Evolutionary conservation across 2,113 vertebrate species (phyloP), one percentile per base, ranked within the genome.

Genomic region (Bettongia penicillata): DNA sequence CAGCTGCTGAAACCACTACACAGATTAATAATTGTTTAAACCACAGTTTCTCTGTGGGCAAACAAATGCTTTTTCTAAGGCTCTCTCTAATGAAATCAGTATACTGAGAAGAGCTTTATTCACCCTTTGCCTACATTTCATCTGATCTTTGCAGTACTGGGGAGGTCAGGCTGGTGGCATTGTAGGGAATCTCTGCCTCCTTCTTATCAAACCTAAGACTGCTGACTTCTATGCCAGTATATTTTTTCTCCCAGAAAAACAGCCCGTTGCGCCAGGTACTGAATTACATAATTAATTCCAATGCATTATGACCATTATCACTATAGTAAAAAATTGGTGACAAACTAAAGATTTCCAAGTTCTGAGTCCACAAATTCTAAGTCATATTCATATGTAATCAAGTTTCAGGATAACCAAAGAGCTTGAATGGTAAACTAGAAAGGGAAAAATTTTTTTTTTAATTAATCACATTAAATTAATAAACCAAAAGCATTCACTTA

Each of bases 61-160:
- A 57, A 61, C 26, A 90, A 12, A 28, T 90, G 89, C 47, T 90
- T 50, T 90, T 50, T 37, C 48, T 49, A 51, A 51, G 26, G 25
- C 10, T 84, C 51, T 25, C n/a, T 2, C 24, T 11, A 10, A 0
- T 0, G n/a, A 9, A 0, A 0, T 28, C 89, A 47, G 48, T 51
- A 23, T 3, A 23, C 95, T 16, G 68, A 51, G 52, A 24, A 8
- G 37, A 23, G 3, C 10, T 26, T 48, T 61, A 77, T n/a, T n/a
- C n/a, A n/a, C 23, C 0, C 37, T 84, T 84, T 84, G 43, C 68
- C 68, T 84, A 84, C 6, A 43, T 43, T 43, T 84, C n/a, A 23
- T 43, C 31, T 43, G 68, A 43, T 43, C 14, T 84, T 84, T 43
- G 68, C 2, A 43, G 68, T n/a, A 43, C 8, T 84, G n/a, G 68